Conservation (phyloP, 2,113 vertebrate species). For the Grammomys surdaster region DNA sequence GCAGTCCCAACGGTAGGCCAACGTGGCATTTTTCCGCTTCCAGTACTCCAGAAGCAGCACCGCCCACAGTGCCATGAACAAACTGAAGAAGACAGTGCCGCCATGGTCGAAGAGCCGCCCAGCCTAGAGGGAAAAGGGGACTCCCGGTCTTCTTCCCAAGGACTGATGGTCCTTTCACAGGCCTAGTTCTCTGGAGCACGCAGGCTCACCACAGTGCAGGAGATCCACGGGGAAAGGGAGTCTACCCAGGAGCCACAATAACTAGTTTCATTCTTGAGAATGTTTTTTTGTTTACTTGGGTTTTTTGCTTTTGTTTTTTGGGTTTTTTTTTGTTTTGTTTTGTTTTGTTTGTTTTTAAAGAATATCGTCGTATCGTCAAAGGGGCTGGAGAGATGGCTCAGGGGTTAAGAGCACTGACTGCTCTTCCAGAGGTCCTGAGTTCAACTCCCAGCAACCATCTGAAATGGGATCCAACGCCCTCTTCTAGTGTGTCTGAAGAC, state of each 20-base stretch:
- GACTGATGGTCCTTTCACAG: not conserved
- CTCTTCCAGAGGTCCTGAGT: too few species aligned
- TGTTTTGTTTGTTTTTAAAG: too few species aligned
- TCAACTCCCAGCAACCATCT: too few species aligned
- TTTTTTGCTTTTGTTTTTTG: not conserved
- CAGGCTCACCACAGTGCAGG: fast-evolving
- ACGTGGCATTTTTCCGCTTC: conserved; percentile 67
- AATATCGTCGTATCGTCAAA: not conserved
- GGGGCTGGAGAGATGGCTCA: too few species aligned
- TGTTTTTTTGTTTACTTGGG: not conserved
- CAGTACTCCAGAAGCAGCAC: conserved; percentile 85
- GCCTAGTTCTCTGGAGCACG: fast-evolving
- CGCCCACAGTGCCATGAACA: conserved; percentile 84
- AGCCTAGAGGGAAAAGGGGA: not conserved
- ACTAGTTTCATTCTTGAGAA: not conserved
- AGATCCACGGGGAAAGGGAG: not conserved
- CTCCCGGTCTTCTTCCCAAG: too few species aligned
- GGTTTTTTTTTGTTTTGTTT: not conserved
- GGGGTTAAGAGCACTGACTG: too few species aligned
- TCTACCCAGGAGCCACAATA: too few species aligned
- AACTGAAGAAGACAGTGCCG: conserved; percentile 83
- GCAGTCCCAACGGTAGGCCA: conserved; percentile 84
- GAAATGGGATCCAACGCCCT: too few species aligned
- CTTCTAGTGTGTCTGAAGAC: too few species aligned
- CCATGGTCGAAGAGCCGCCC: conserved; percentile 82